Evolutionary conservation across 1,140 invertebrate genomes (phyloP), one percentile per base, ranked within the genome.

Genomic region (Vanessa tameamea): DNA sequence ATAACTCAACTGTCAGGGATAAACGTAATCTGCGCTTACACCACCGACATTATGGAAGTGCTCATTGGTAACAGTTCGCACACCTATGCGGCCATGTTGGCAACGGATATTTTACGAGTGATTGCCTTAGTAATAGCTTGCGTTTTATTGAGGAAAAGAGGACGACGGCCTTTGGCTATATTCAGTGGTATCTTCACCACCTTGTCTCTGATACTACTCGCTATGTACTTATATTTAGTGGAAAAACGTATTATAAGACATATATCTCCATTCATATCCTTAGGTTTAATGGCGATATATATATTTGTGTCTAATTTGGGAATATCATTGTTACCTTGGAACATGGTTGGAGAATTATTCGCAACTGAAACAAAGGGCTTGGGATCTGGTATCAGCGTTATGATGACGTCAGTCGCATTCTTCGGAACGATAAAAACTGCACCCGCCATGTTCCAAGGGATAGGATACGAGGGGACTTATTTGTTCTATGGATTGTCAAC

Each of bases 1-100:
- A 93, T 94, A 3, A 93, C 93, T 12, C 95, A 96, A 79, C 94
- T 95, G 47, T 93, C 94, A 5, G 95, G 95, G 11, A 90, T 95
- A 1, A 96, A 97, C 86, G 95, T 95, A 0, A 94, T 97, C 7
- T 94, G 94, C 78, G 97, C 96, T 76, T 97, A 97, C 80, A 95
- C 95, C 0, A 95, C 96, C 0, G 89, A 93, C 6, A 95, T 95
- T 80, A 94, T 94, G 93, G 87, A 93, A 73, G 89, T 93, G 26
- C 87, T 94, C 6, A 82, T 94, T 12, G 93, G 92, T 14, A 82
- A 77, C n/a, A 82, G 79, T 59, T 79, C 80, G n/a, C 86, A 95
- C 73, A 93, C 94, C 11, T 94, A 95, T 75, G 73, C 93, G 11
- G 94, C 94, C 2, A 95, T 95, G 76, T 93, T 96, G 20, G 90